phyloP scores from a whole-genome alignment of 2,888 invertebrate species.

The Leptodirus hochenwartii region DNA sequence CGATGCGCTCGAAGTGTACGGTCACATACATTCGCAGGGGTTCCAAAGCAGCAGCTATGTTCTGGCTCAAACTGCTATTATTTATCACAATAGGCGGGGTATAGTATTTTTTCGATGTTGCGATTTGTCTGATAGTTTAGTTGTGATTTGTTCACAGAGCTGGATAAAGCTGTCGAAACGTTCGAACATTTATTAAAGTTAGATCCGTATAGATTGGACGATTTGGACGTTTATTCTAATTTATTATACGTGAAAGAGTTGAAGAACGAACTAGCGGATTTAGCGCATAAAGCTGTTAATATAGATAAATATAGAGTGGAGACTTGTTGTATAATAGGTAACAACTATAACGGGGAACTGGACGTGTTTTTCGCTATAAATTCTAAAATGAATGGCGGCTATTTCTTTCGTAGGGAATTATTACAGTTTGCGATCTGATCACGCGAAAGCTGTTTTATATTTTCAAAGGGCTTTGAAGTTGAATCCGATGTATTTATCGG shows the following conservation, averaged over 20 bases:
- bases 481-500: slow-evolving; percentile 85
- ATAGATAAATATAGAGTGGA: slow-evolving; percentile 95
- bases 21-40: slow-evolving; percentile 55
- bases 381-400: too few relatives aligned
- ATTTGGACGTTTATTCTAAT: slow-evolving; percentile 94
- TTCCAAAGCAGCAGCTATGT: slow-evolving; percentile 80
- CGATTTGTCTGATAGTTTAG: background rate
- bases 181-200: slow-evolving; percentile 66
- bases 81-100: slow-evolving; percentile 84
- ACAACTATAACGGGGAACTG: slow-evolving; percentile 19
- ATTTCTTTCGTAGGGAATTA: slow-evolving; percentile 97
- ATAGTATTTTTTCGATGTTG: slow-evolving; percentile 10
- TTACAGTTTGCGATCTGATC: slow-evolving; percentile 87
- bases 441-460: slow-evolving; percentile 94
- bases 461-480: slow-evolving; percentile 88
- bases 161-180: slow-evolving; percentile 69
- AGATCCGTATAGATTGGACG: slow-evolving; percentile 88
- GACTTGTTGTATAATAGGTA: slow-evolving; percentile 94
- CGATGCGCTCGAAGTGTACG: slow-evolving; percentile 72
- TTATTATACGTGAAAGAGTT: slow-evolving; percentile 86
- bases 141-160: slow-evolving; percentile 40
- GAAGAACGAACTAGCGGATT: slow-evolving; percentile 75
- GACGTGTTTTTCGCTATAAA: slow-evolving; percentile 5
- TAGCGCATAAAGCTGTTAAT: slow-evolving; percentile 84
- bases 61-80: slow-evolving; percentile 80